Evolutionary conservation across 2,113 vertebrate genomes (phyloP), one percentile per base, ranked within the genome.

Genomic region (Neolamprologus fasciatus): DNA sequence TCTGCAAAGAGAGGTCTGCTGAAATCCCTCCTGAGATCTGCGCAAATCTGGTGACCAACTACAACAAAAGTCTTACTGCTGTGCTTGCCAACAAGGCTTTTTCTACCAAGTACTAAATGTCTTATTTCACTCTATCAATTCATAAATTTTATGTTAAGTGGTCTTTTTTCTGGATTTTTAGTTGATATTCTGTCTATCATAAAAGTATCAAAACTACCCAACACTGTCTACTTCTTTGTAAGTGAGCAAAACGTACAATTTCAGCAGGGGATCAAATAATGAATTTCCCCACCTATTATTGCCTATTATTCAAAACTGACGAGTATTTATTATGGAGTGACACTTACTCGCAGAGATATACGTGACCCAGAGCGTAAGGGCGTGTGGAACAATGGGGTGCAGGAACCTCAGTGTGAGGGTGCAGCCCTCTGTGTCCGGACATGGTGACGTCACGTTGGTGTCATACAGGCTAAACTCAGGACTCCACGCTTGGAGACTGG

Each of bases 401-500:
- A 96, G 96, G 93, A 99, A 99, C 42, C 42, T 95, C 73, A 99
- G 92, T 10, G 97, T 97, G 85, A 99, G 96, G 80, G 98, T 97
- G 92, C 99, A 99, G 40, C 98, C 98, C 0, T 98, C 96, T 0
- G 94, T 94, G 89, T 97, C 96, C 0, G 98, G 98, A 71, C 99
- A 99, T 0, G 98, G 98, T 4, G 98, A 98, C 0, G 98, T 98
- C 95, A 98, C 97, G 81, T 99, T 99, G 87, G 97, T 97, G 79
- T 99, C 97, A 13, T 98, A 98, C 4, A 99, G 92, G 90, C 98
- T 98, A 4, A 99, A 97, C 90, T 99, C 98, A 0, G 99, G 99
- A 82, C 98, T 99, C 99, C 99, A 99, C 16, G 98, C 97, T 91
- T 98, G 98, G 82, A 99, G 95, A 54, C 98, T 99, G 13, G 97